Base-by-base conservation (phyloP, 2,797 vertebrate species). In the Cephalopachus bancanus region DNA sequence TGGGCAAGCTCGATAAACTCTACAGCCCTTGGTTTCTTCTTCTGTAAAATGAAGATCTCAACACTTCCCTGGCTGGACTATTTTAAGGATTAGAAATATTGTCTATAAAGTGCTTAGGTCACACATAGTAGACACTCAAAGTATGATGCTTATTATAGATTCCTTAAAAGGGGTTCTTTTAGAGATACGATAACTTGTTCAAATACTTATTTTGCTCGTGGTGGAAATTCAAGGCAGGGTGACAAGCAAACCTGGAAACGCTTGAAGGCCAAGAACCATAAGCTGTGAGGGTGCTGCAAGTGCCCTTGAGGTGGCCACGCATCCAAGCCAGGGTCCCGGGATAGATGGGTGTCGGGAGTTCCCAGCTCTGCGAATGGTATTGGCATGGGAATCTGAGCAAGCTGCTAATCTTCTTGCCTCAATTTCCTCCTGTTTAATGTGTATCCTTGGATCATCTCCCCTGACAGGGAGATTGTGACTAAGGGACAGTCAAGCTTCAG, bases 331-430 rank as follows among this genome's bases (percentile, higher is more conserved):
- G 33, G 89, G 69, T 88, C 93, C 87, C 64, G 78, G 93, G 86
- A 95, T 96, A 93, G 94, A 67, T 6, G 20, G 72, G 55, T 0
- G 0, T 22, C n/a, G n/a, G 74, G 89, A 60, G 72, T 92, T 96
- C 83, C 79, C 87, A 62, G 81, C 64, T 92, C 60, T 24, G 62
- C 79, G 75, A 92, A 16, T 3, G 10, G 33, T 69, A 71, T 94
- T 95, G 76, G 91, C 71, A 94, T 81, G 87, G 92, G 62, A 97
- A 96, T 90, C 67, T 51, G 72, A 84, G 55, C 59, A 84, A 80
- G 33, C 44, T 20, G 67, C 79, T 96, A 81, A 90, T 97, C 87
- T 97, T 92, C 83, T 90, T 96, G 94, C 93, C 91, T 97, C 89
- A 78, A n/a, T 97, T 96, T 97, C 95, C 94, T 2, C 6, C 79